phyloP scores from a whole-genome alignment of 2,113 vertebrate species.

The Neoarius graeffei region DNA sequence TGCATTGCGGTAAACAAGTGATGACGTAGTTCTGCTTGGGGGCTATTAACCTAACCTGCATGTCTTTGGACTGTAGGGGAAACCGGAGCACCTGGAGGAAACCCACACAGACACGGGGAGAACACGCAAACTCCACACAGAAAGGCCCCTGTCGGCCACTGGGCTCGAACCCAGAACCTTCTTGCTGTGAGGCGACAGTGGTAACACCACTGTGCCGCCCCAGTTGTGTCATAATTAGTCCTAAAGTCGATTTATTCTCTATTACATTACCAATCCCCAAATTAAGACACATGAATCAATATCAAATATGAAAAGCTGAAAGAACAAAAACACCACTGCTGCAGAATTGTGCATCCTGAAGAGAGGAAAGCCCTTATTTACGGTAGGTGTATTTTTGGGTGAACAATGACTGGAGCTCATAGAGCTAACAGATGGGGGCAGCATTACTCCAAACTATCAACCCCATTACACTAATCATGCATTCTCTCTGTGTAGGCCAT shows the following conservation, averaged over 20 bases:
- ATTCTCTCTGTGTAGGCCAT: constrained; percentile 25
- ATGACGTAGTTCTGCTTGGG: too few species aligned
- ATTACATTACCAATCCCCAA: background rate
- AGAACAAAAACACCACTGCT: background rate
- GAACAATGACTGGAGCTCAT: background rate
- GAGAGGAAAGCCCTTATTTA: background rate
- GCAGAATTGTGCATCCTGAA: background rate
- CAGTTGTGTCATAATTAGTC: background rate
- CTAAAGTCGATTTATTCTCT: background rate
- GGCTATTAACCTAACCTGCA: too few species aligned
- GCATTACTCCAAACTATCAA: constrained; percentile 16
- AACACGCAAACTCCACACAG: too few species aligned
- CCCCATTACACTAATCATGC: constrained; percentile 8
- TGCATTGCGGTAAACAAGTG: too few species aligned
- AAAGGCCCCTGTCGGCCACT: too few species aligned
- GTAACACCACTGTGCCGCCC: too few species aligned
- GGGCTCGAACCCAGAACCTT: too few species aligned
- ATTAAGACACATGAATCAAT: background rate
- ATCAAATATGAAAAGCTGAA: background rate
- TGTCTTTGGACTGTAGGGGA: too few species aligned
- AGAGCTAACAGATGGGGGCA: constrained; percentile 33
- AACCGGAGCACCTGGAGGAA: too few species aligned
- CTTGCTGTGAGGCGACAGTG: too few species aligned
- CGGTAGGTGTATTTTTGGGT: background rate
- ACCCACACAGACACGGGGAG: too few species aligned